Percentiles rank a stretch among this genome's conserved stretches.
Conservation (phyloP, 2,113 vertebrate species). For the Tinamus guttatus region DNA sequence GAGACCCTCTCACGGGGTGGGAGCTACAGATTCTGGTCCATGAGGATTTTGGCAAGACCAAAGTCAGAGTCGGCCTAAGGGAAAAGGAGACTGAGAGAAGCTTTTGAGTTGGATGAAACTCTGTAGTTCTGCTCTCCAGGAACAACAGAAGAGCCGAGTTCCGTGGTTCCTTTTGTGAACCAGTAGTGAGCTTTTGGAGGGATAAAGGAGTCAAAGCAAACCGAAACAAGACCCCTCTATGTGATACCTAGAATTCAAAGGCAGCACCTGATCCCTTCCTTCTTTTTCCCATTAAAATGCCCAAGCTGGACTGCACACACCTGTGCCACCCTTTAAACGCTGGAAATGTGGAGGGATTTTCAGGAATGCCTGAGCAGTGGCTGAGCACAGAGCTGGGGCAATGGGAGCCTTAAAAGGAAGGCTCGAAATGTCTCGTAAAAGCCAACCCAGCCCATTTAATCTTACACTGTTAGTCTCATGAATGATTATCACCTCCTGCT, state of each 20-base stretch:
- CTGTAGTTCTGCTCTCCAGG: background rate
- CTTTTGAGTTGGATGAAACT: background rate
- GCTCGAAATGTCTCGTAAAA: background rate
- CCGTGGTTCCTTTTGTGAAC: background rate
- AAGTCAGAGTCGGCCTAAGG: background rate
- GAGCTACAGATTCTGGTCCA: background rate
- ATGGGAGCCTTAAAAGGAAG: background rate
- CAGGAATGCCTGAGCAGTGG: background rate
- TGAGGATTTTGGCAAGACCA: background rate
- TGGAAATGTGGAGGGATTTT: background rate
- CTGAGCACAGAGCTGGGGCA: background rate
- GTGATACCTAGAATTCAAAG: background rate
- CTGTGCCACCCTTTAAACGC: accelerated
- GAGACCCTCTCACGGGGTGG: background rate
- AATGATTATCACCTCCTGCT: background rate
- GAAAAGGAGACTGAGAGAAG: background rate
- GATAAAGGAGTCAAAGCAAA: background rate
- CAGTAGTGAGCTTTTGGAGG: background rate
- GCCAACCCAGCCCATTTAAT: background rate
- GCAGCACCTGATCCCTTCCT: background rate
- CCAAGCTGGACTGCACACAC: background rate
- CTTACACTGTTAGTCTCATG: background rate
- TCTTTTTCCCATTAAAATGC: background rate
- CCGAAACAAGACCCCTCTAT: background rate
- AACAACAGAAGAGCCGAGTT: background rate